A percentile compares a stretch with the other conserved stretches of the same genome.
phyloP scores from a whole-genome alignment of 1,140 invertebrate species.

The Helicoverpa armigera region DNA sequence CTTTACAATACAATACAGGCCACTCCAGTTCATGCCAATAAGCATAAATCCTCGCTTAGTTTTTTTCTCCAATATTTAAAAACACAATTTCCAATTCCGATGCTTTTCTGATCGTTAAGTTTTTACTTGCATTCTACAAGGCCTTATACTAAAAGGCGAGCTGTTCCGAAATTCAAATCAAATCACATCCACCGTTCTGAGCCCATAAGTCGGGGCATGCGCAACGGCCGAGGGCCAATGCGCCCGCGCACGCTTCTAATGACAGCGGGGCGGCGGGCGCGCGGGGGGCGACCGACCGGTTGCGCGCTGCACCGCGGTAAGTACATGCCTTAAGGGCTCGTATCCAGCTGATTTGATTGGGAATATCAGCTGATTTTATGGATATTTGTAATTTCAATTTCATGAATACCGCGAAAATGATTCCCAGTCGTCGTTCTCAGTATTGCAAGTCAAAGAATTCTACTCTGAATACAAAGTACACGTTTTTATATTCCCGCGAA shows the following conservation, averaged over 20 bases:
- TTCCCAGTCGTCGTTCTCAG: neutral
- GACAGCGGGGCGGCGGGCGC: slow-evolving; percentile 64
- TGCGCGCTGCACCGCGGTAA: slow-evolving; percentile 64
- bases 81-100: slow-evolving; percentile 45
- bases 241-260: slow-evolving; percentile 84
- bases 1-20: slow-evolving; percentile 18
- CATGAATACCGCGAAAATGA: neutral
- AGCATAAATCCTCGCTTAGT: slow-evolving; percentile 25
- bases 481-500: neutral
- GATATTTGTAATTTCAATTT: neutral
- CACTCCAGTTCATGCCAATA: slow-evolving; percentile 30
- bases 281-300: slow-evolving; percentile 68
- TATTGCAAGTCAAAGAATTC: neutral
- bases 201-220: slow-evolving; percentile 62
- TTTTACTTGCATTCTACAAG: slow-evolving; percentile 49
- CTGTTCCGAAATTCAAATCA: slow-evolving; percentile 61
- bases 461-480: neutral
- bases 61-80: slow-evolving; percentile 19
- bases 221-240: slow-evolving; percentile 77
- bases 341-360: slow-evolving; percentile 55
- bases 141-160: slow-evolving; percentile 38
- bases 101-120: slow-evolving; percentile 45
- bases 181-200: slow-evolving; percentile 71
- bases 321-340: slow-evolving; percentile 54
- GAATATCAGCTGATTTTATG: slow-evolving; percentile 45